Evolutionary conservation across 2,888 invertebrate genomes (phyloP), one percentile per base, ranked within the genome.

Genomic region (Pharmacophagus antenor): DNA sequence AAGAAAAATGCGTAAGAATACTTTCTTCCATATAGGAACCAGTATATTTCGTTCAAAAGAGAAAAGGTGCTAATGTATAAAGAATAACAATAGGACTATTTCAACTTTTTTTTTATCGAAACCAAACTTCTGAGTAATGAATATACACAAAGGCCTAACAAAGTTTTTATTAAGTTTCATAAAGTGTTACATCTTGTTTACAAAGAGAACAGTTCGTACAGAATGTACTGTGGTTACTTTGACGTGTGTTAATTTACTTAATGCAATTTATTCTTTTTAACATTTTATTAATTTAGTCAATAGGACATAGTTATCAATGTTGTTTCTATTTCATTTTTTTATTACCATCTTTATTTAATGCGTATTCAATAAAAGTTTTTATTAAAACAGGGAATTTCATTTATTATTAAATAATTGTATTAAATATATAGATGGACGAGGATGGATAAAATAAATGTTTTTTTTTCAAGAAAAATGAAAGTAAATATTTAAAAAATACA

Each of bases 81-180:
- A 15, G 27, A 27, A 20, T 50, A 31, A 27, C 50, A 31, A 50
- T 37, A 10, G 7, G 31, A 31, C 31, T 20, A 50, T 50, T 31
- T 31, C 41, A 41, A 37, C 52, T 52, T 52, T 52, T 52, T 52
- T 52, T n/a, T 52, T 22, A 22, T 41, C 22, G 21, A 37, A 50
- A 31, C 20, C 41, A 31, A 23, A 52, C 52, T 52, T 50, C 31
- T 20, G 4, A 12, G 21, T 41, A 52, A 52, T 52, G 52, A 52
- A 52, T 41, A 52, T 22, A 41, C n/a, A 52, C 41, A 52, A n/a
- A 6, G n/a, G 7, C n/a, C 52, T 21, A 41, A 52, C 37, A 21
- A 21, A 37, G 21, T 52, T 41, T 21, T 37, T 37, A 51, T 51
- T 21, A 51, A 21, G 37, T 37, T 52, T 5, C 37, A 37, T 37